Conservation (phyloP, 1,140 invertebrate genomes). For the Drosophila ananassae region DNA sequence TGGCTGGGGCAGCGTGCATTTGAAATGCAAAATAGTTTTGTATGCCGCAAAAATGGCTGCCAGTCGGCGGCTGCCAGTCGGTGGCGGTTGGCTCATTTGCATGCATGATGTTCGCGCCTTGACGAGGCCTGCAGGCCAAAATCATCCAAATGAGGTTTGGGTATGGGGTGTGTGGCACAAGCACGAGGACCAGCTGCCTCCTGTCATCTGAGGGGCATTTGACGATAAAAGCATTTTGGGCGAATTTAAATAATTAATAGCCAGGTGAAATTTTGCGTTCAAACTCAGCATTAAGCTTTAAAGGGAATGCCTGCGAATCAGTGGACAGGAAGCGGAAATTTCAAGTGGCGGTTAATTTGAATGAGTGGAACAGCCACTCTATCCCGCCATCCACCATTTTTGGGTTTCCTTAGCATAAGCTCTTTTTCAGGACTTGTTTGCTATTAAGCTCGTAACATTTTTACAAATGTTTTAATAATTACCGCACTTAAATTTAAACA, state of each 20-base stretch:
- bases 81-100: conserved; percentile 60
- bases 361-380: conserved; percentile 5
- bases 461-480: conserved; percentile 54
- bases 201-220: conserved; percentile 29
- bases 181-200: conserved; percentile 18
- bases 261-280: conserved; percentile 46
- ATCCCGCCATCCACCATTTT: not conserved
- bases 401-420: conserved; percentile 4
- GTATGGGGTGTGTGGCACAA: not conserved
- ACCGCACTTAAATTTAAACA: conserved; percentile 52
- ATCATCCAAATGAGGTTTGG: not conserved
- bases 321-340: conserved; percentile 8
- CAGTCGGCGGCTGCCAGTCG: conserved; percentile 40
- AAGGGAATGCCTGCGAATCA: not conserved
- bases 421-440: conserved; percentile 12
- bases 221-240: conserved; percentile 56
- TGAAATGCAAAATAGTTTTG: conserved; percentile 76
- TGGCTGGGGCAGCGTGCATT: conserved; percentile 58
- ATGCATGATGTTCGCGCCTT: conserved; percentile 70
- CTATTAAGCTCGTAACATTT: conserved; percentile 26
- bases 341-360: conserved; percentile 27
- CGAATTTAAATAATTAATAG: conserved; percentile 63
- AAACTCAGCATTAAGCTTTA: conserved; percentile 38
- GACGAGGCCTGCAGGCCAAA: conserved; percentile 39
- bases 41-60: conserved; percentile 57